phyloP scores from a whole-genome alignment of 2,888 invertebrate genomes.

The Flabesymbios commensalis region DNA sequence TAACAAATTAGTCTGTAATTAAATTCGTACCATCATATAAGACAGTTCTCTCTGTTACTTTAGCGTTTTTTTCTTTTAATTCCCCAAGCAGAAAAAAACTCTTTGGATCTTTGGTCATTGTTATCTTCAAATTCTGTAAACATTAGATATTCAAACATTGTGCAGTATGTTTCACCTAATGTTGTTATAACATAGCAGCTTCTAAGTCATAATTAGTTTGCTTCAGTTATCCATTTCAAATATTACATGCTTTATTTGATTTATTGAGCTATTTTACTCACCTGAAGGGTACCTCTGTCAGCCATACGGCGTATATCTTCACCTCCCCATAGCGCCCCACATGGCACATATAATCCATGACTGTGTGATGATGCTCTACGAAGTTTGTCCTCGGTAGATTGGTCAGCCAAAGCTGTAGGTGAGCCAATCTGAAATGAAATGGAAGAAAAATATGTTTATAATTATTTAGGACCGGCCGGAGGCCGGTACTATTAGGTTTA shows the following conservation, averaged over 20 bases:
- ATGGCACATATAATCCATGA: conserved; percentile 64
- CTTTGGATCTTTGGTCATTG: conserved; percentile 66
- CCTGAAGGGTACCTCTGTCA: conserved; percentile 63
- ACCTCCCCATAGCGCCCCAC: conserved; percentile 67
- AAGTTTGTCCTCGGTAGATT: conserved; percentile 54
- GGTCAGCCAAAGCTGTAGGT: conserved; percentile 65
- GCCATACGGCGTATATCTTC: conserved; percentile 67
- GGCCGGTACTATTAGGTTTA: too few species aligned
- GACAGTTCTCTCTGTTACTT: conserved; percentile 48
- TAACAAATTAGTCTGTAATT: too few species aligned
- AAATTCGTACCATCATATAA: conserved; percentile 65
- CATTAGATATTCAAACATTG: too few species aligned
- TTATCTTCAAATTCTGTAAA: conserved; percentile 62
- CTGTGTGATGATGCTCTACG: conserved; percentile 45
- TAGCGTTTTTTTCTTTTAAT: conserved; percentile 60
- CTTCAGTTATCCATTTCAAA: too few species aligned
- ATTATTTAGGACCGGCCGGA: too few species aligned
- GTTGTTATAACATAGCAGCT: too few species aligned
- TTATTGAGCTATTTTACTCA: conserved; percentile 34
- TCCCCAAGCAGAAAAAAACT: conserved; percentile 63
- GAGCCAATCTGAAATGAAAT: conserved; percentile 62
- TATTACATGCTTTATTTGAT: too few species aligned
- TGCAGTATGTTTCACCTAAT: too few species aligned
- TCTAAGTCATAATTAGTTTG: too few species aligned
- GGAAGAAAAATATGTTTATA: too few species aligned